A percentile compares a stretch with the other conserved stretches of the same genome.
Conservation (phyloP, 1,140 invertebrate genomes). For the Schlechtendalia chinensis region DNA sequence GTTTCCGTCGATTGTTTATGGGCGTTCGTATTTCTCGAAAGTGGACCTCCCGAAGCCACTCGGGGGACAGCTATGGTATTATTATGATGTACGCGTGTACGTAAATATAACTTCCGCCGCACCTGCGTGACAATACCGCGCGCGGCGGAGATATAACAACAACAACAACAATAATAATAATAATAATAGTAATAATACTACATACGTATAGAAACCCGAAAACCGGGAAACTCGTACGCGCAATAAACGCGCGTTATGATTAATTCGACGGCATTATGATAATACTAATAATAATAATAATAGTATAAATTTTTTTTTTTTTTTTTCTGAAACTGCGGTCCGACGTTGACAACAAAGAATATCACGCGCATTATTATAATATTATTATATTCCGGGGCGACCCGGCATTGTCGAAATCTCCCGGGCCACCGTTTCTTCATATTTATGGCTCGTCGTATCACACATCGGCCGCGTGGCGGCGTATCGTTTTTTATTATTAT, state of each 20-base stretch:
- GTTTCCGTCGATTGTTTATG: too few species aligned
- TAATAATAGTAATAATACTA: too few species aligned
- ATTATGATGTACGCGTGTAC: too few species aligned
- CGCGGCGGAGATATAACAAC: too few species aligned
- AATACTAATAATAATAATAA: background rate
- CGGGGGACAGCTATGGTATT: too few species aligned
- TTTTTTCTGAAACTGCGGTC: background rate
- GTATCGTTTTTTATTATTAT: conserved; percentile 6
- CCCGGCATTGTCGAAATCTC: conserved; percentile 14
- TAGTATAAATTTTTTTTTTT: too few species aligned
- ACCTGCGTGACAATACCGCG: too few species aligned
- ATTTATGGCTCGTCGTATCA: background rate
- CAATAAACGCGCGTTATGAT: background rate
- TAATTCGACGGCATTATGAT: conserved; percentile 13
- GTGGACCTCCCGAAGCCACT: too few species aligned
- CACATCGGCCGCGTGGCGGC: background rate
- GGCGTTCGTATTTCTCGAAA: too few species aligned
- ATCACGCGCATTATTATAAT: background rate
- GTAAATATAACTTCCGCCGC: too few species aligned
- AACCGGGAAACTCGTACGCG: background rate
- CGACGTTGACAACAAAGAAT: background rate
- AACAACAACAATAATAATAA: too few species aligned
- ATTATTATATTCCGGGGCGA: background rate
- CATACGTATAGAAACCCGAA: background rate
- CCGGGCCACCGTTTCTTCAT: background rate